Percentiles rank a stretch among this genome's conserved stretches.
Conservation (phyloP, 2,113 vertebrate species). For the Mormyrus lacerda region DNA sequence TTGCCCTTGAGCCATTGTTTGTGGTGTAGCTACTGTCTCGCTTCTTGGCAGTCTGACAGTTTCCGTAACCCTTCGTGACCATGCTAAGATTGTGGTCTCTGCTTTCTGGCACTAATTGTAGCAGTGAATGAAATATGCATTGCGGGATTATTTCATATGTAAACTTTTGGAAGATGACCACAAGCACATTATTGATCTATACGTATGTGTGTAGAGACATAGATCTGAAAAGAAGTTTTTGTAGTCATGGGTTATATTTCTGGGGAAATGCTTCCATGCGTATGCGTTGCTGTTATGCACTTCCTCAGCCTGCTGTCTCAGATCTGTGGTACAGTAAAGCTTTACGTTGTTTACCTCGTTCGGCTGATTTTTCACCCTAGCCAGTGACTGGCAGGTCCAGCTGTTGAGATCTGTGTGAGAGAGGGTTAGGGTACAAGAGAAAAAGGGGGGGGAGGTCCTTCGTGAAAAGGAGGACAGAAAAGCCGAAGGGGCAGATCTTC, state of each 20-base stretch:
- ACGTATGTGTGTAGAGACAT: background rate
- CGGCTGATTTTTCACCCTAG: background rate
- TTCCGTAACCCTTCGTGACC: background rate
- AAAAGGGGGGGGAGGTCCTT: slow-evolving; percentile 19
- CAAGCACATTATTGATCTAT: background rate
- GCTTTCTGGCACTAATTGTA: background rate
- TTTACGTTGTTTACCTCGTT: background rate
- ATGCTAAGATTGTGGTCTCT: background rate
- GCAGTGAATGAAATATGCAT: background rate
- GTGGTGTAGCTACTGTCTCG: background rate
- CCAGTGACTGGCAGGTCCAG: slow-evolving; percentile 41
- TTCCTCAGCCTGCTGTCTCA: background rate
- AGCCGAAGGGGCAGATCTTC: slow-evolving; percentile 42
- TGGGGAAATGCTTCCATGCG: background rate
- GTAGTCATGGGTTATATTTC: background rate
- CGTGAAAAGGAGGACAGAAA: slow-evolving; percentile 39
- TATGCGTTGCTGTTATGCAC: background rate
- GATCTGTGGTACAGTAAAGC: background rate
- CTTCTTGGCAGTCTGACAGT: background rate
- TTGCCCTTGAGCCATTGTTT: background rate
- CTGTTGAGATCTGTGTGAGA: slow-evolving; percentile 38
- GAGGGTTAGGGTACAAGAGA: slow-evolving; percentile 20
- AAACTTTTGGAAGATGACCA: background rate
- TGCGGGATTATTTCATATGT: background rate
- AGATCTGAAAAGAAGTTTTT: background rate